Evolutionary conservation across 2,888 invertebrate genomes (phyloP), one percentile per base, ranked within the genome.

Genomic region (Priocnemis perturbator): DNA sequence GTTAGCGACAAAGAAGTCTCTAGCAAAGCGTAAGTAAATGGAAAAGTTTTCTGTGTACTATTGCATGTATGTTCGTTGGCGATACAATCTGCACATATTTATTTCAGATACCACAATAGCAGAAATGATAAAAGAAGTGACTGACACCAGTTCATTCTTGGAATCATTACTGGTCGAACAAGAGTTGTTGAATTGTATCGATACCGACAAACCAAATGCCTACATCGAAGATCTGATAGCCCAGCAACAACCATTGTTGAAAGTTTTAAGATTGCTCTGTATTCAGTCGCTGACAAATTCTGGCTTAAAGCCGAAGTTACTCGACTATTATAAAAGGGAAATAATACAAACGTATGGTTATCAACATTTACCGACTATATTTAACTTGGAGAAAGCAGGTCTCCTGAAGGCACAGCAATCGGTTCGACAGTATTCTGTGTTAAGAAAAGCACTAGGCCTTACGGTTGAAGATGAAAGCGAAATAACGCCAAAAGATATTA

Each of bases 181-280:
- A 87, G 98, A 98, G 85, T 95, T 99, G 80, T 91, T 98, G 78
- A 94, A 97, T 85, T 96, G 97, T 71, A 93, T 96, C 20, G 98
- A 98, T 82, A 95, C 96, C 0, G 99, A 99, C 82, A 97, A 96
- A 88, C 91, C 95, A 0, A 94, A 95, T 87, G 90, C 95, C 0
- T 97, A 94, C 85, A 97, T 99, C 71, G 99, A 99, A 89, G 97
- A 98, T 86, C 92, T 95, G 82, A 97, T 99, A 69, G 95, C 96
- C 0, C 95, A 95, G 82, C 93, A 95, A 84, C 94, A 93, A 77
- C 94, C 97, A 0, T 87, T 98, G 0, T 91, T 93, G 2, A 96
- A 95, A 90, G 94, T 98, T 9, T 90, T 99, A 48, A 92, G 98
- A 11, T 91, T 99, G 5, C 94, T 99, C 71, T 97, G 97, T 87